Percentiles rank a stretch among this genome's conserved stretches.
phyloP scores from a whole-genome alignment of 2,797 vertebrate genomes.

The Anolis apletophallus region DNA sequence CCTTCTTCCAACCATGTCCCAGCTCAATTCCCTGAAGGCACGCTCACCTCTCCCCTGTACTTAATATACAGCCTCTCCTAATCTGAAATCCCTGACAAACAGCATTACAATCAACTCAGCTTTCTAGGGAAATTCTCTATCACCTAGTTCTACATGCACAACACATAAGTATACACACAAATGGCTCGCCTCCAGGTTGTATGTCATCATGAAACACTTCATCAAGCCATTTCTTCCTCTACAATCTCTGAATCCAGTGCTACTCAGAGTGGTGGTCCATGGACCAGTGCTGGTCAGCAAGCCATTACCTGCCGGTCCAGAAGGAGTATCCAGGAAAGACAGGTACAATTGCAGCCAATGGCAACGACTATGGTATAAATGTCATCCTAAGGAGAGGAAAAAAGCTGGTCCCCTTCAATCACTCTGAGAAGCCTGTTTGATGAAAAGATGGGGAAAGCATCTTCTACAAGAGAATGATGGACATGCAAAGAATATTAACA shows the following conservation, averaged over 20 bases:
- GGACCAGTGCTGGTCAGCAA: no score
- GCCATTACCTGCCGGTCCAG: no score
- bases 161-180: neutral
- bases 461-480: neutral
- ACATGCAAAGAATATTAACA: neutral
- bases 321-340: no score
- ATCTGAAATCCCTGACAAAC: constrained; percentile 75
- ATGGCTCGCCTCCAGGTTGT: neutral
- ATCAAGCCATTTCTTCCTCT: neutral
- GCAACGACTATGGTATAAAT: no score
- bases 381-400: no score
- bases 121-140: neutral
- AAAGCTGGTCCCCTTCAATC: no score
- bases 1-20: neutral
- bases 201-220: constrained; percentile 4
- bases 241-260: constrained; percentile 13
- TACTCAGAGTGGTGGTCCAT: neutral
- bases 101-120: constrained; percentile 65
- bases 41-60: constrained; percentile 27
- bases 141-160: neutral
- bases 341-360: no score
- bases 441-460: neutral
- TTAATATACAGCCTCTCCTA: constrained; percentile 64
- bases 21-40: constrained; percentile 12
- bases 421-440: no score